Percentiles rank a stretch among this genome's conserved stretches.
Evolutionary conservation across 2,113 vertebrate species (phyloP).

Genomic region (Clinocottus analis): DNA sequence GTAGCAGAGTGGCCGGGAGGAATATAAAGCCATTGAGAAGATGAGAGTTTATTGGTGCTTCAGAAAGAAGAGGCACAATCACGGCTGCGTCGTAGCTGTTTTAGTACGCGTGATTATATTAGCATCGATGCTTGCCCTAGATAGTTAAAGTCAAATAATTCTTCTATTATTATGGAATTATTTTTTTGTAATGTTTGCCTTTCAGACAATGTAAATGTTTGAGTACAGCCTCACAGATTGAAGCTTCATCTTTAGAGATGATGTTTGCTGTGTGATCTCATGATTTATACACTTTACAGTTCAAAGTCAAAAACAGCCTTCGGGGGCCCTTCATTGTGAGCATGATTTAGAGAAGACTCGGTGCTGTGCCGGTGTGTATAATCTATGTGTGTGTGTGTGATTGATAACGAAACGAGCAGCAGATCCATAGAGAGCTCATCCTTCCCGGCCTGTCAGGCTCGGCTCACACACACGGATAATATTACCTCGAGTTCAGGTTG

Average conservation of each 20-base stretch:
- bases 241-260: constrained; percentile 14
- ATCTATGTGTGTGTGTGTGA: background rate
- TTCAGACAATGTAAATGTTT: constrained; percentile 20
- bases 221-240: constrained; percentile 19
- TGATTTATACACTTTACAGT: constrained; percentile 34
- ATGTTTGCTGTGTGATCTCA: constrained; percentile 42
- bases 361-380: background rate
- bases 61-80: constrained; percentile 23
- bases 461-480: constrained; percentile 5
- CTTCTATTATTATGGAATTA: background rate
- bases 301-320: constrained; percentile 6
- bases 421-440: constrained; percentile 19
- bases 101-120: background rate
- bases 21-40: constrained; percentile 22
- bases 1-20: constrained; percentile 8
- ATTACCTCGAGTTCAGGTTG: constrained; percentile 21
- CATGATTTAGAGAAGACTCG: constrained; percentile 16
- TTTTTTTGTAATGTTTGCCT: background rate
- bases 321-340: background rate
- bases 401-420: background rate
- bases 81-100: background rate
- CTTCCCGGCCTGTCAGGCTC: background rate
- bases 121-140: background rate
- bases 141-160: constrained; percentile 7
- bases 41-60: constrained; percentile 20